phyloP scores from a whole-genome alignment of 2,797 vertebrate species.

The Cossypha dichroa region DNA sequence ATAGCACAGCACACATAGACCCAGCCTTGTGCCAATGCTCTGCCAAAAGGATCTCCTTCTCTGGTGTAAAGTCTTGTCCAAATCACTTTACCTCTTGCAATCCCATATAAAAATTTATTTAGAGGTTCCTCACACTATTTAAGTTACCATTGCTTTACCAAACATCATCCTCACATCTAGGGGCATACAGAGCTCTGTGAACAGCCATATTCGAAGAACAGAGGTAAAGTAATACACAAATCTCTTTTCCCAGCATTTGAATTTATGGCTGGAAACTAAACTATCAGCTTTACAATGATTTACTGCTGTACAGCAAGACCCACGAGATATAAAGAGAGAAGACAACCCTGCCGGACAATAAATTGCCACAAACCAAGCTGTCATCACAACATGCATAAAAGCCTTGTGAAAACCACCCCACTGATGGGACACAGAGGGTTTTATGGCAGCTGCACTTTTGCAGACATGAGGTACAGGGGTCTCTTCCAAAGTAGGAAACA shows the following conservation, averaged over 20 bases:
- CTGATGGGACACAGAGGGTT: background rate
- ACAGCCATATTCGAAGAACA: background rate
- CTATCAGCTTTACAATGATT: slow-evolving; percentile 22
- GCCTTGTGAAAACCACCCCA: background rate
- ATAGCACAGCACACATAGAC: rapidly evolving
- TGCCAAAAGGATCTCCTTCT: background rate
- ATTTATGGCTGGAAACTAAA: slow-evolving; percentile 52
- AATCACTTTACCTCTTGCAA: background rate
- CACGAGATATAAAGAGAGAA: slow-evolving; percentile 25
- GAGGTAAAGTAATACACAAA: background rate
- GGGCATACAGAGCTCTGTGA: background rate
- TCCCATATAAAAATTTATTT: background rate
- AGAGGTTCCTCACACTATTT: background rate
- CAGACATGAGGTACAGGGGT: background rate
- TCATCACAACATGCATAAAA: background rate
- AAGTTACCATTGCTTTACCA: background rate
- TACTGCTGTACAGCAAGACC: background rate
- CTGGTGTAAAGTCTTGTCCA: background rate
- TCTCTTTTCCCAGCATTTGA: background rate
- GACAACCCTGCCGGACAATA: slow-evolving; percentile 14
- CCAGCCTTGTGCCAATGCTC: background rate
- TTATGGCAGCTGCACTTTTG: background rate
- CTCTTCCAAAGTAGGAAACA: background rate
- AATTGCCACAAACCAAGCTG: slow-evolving; percentile 30
- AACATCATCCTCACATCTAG: background rate